Evolutionary conservation across 2,113 vertebrate species (phyloP).

Genomic region (Archilochus colubris): DNA sequence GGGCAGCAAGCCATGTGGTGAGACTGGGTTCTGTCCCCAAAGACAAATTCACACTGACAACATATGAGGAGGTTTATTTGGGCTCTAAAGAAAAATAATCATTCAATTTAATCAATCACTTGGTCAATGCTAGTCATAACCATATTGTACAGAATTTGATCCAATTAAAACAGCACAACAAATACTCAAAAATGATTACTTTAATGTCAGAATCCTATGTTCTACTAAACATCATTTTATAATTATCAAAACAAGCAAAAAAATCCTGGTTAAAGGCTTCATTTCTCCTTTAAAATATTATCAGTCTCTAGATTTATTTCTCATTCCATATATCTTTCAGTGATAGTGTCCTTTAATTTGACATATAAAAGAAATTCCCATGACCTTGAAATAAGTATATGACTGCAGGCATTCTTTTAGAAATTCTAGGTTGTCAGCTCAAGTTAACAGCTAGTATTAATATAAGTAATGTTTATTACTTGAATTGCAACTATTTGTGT

Average conservation of each 20-base stretch:
- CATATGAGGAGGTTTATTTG: not conserved
- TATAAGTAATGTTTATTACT: not conserved
- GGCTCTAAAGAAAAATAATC: not conserved
- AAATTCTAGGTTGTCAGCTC: not conserved
- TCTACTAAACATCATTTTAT: not conserved
- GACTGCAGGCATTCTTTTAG: not conserved
- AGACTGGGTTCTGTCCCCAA: not conserved
- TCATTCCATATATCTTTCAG: not conserved
- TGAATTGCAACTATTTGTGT: not conserved
- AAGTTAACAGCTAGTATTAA: not conserved
- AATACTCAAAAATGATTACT: not conserved
- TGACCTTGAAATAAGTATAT: not conserved
- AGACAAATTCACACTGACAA: not conserved
- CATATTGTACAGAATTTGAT: not conserved
- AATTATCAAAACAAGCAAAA: not conserved
- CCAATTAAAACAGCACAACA: not conserved
- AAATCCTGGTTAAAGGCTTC: not conserved
- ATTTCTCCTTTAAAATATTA: not conserved
- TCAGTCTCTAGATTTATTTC: not conserved
- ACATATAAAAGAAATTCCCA: not conserved
- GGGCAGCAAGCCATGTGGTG: not conserved
- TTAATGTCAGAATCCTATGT: not conserved
- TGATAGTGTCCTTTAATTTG: not conserved
- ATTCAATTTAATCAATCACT: not conserved
- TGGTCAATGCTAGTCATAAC: not conserved